These are phyloP conservation scores for Sterna hirundo DNA, from an alignment of 2,113 vertebrate genomes.

Conservation along the genomic window DNA sequence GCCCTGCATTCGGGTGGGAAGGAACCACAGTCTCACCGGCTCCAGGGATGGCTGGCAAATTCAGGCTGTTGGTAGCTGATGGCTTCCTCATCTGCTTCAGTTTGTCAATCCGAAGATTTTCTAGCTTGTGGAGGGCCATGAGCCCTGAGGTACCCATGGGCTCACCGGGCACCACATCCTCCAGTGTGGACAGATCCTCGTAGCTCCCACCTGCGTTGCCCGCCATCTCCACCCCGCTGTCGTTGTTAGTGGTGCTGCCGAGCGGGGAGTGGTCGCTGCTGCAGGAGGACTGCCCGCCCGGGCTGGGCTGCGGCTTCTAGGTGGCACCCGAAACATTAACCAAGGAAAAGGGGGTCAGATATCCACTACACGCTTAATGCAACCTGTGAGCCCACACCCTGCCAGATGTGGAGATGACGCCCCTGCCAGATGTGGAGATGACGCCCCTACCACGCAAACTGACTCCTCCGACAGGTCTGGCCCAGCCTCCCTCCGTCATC, in stretches of 20 bases:
- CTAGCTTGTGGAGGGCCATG: conserved; percentile 89
- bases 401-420: background rate
- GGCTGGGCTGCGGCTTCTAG: conserved; percentile 93
- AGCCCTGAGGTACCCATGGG: conserved; percentile 80
- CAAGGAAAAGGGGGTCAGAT: background rate
- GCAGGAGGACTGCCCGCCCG: conserved; percentile 92
- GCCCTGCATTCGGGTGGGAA: accelerated
- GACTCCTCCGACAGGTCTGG: no score
- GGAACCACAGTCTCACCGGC: conserved; percentile 73
- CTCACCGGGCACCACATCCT: conserved; percentile 77
- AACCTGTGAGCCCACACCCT: accelerated
- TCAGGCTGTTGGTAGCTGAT: conserved; percentile 75
- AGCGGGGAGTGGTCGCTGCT: conserved; percentile 95
- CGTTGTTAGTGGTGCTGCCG: conserved; percentile 94
- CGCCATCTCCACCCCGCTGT: conserved; percentile 97
- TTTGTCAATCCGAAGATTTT: conserved; percentile 95
- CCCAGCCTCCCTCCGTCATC: background rate
- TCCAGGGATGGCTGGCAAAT: conserved; percentile 82
- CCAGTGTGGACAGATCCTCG: conserved; percentile 91
- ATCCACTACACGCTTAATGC: background rate
- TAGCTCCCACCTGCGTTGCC: conserved; percentile 89
- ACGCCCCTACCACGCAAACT: background rate
- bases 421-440: background rate
- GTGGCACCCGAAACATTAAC: background rate
- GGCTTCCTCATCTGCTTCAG: conserved; percentile 88